A percentile compares a stretch with the other conserved stretches of the same genome.
Evolutionary conservation across 2,888 invertebrate genomes (phyloP).

Genomic region (Drosophila ustulata): DNA sequence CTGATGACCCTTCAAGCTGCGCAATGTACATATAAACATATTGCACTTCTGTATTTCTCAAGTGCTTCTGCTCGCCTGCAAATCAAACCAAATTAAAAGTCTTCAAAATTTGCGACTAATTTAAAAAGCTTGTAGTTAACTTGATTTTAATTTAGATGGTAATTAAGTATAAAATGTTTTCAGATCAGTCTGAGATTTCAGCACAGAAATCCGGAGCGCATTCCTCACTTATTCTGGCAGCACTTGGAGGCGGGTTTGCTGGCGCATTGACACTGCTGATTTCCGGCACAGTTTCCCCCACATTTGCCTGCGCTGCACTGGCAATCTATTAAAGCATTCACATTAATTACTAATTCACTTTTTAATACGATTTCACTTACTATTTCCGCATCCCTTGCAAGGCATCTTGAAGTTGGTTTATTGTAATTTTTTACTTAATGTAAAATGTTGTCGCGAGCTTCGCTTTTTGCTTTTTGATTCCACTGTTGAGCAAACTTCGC

Average conservation of each 20-base stretch:
- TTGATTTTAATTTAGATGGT: not conserved
- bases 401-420: constrained; percentile 57
- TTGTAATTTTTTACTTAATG: not conserved
- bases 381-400: constrained; percentile 78
- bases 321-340: constrained; percentile 59
- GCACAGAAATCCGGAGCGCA: not conserved
- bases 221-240: constrained; percentile 55
- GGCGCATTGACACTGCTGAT: constrained; percentile 74
- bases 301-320: constrained; percentile 77
- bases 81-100: constrained; percentile 41
- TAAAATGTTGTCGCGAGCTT: constrained; percentile 11
- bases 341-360: constrained; percentile 11
- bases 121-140: not conserved
- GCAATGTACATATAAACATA: constrained; percentile 30
- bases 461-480: constrained; percentile 23
- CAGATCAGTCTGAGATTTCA: constrained; percentile 40
- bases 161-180: constrained; percentile 23
- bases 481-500: not conserved
- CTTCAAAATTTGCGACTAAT: not conserved
- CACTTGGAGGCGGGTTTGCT: constrained; percentile 68
- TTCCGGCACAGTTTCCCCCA: constrained; percentile 73
- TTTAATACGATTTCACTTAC: constrained; percentile 51
- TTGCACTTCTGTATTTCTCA: constrained; percentile 29
- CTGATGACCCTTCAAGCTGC: constrained; percentile 60
- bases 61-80: constrained; percentile 35